Evolutionary conservation across 2,113 vertebrate species (phyloP), one percentile per base, ranked within the genome.

Genomic region (Corynorhinus townsendii): DNA sequence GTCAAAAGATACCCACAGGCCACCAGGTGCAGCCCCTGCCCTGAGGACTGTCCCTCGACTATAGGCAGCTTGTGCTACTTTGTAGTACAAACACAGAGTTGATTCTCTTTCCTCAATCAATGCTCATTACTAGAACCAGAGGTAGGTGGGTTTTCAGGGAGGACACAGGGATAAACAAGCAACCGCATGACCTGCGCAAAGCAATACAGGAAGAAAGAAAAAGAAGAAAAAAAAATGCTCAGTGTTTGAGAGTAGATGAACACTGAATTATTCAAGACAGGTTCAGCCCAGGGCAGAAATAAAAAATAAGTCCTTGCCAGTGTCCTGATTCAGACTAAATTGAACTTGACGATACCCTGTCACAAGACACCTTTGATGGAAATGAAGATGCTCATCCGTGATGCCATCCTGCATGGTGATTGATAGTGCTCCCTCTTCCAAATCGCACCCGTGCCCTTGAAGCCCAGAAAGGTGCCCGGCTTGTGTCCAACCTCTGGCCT

Each of bases 251-350:
- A 97, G 88, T 86, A 85, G 90, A 95, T 64, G 75, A 95, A 96
- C 38, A 91, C 93, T 95, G 93, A 96, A 96, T 97, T 97, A 96
- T 95, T 97, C 92, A 96, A 89, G 80, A 90, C 54, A 77, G 97
- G 82, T 92, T 97, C 92, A 93, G 92, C 93, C 95, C 66, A 83
- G 86, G 93, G 95, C 95, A 95, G 93, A 92, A 94, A 93, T 43
- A 93, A 86, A 95, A 92, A 97, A 96, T 86, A 96, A 96, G 95
- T 94, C 93, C 84, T 94, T 85, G 95, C 88, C 3, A 16, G 59
- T 86, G 84, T 86, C 92, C 95, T 71, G 81, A 95, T 91, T 93
- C 86, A 88, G 79, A 95, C 47, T 88, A 97, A 96, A 96, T 93
- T 96, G 93, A 93, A 97, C 62, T 71, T 92, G 95, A 97, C 12